Conservation (phyloP, 2,113 vertebrate genomes). For the Trematocara marginatum region DNA sequence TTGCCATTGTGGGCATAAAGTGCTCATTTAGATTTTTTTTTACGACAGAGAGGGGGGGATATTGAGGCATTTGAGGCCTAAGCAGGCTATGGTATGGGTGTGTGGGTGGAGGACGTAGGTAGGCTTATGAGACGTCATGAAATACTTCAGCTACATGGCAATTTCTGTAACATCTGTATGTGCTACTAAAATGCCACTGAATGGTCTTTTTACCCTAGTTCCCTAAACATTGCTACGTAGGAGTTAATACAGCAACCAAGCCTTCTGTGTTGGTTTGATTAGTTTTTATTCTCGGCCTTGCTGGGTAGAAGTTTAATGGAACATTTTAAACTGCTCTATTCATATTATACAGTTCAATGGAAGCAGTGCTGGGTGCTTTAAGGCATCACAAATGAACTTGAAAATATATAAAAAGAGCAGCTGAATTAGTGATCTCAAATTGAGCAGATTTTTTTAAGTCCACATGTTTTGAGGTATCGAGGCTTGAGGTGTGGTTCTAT, state of each 20-base stretch:
- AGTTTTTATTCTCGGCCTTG: not conserved
- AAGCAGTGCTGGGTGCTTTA: not conserved
- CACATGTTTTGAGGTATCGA: not conserved
- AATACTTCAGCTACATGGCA: not conserved
- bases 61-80: constrained; percentile 20
- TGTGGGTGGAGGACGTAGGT: constrained; percentile 52
- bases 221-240: not conserved
- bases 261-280: not conserved
- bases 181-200: not conserved
- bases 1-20: constrained; percentile 53
- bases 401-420: not conserved
- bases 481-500: not conserved
- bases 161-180: not conserved
- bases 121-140: not conserved
- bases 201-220: not conserved
- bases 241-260: not conserved
- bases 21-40: constrained; percentile 27
- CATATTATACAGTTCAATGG: not conserved
- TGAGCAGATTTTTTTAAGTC: not conserved
- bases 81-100: constrained; percentile 46
- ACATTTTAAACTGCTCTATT: not conserved
- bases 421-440: not conserved
- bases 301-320: not conserved
- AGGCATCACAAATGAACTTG: not conserved
- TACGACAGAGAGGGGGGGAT: not conserved